Evolutionary conservation across 92 coral and sea anemone genomes (phyloP), one percentile per base, ranked within the genome.

Genomic region (Zoanthus sansibaricus): DNA sequence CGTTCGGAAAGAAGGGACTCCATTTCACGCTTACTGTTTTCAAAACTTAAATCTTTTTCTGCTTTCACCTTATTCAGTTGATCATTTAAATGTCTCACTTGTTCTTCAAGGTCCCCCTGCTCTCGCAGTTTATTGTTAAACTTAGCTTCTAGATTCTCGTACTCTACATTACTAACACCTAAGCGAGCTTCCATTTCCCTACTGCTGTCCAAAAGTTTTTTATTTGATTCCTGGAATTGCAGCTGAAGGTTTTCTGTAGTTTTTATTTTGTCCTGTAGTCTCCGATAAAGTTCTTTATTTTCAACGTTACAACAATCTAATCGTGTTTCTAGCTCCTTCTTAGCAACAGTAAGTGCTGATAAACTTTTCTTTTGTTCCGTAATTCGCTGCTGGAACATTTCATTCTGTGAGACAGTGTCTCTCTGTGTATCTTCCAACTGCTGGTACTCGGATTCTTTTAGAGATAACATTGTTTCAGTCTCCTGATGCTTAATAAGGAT

Each of bases 1-100:
- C 89, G 86, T 79, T 90, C 88, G 13, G 92, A 62, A 1, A 94
- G 88, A 30, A 89, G 90, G 12, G 88, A 76, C 25, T 88, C 89
- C 45, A 92, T 76, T 48, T 88, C 88, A 42, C 31, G 71, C 80
- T 75, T 70, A 10, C 6, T 72, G 15, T 3, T 76, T 58, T 20
- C 37, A 6, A 71, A 86, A 91, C 7, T 87, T 94, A 75, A 89
- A 90, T 18, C 15, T 58, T 87, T 14, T 58, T 87, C 76, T 37
- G 94, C 94, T 72, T 86, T 95, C 18, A 93, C 89, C 68, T 93
- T 95, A 72, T 90, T 87, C 74, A 93, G 95, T 85, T 95, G 97
- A 69, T 93, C 95, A 78, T 91, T 92, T 14, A 97, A 94, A 64
- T 75, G 94, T 33, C 75, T 89, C 30, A 78, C 72, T 42, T 78